Evolutionary conservation across 2,888 invertebrate species (phyloP).

Genomic region (Anthophora plumipes): DNA sequence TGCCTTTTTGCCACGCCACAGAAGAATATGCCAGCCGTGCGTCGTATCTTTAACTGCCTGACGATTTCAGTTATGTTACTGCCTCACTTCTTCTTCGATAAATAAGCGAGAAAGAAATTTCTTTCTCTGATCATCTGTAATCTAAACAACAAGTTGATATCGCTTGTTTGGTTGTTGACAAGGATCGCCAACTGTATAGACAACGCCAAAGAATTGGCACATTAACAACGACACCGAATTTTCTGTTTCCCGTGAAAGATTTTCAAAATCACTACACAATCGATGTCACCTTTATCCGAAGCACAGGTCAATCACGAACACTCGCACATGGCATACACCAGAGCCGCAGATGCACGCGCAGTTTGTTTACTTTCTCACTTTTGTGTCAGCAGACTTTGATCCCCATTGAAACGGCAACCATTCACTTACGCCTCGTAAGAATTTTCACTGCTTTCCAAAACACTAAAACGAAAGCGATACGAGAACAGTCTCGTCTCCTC

Average conservation of each 20-base stretch:
- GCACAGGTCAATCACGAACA: conserved; percentile 5
- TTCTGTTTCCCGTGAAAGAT: background rate
- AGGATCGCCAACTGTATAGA: too few relatives aligned
- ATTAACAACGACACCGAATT: background rate
- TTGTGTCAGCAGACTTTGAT: conserved; percentile 25
- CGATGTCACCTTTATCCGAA: conserved; percentile 6
- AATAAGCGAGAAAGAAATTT: background rate
- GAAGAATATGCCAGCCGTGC: conserved; percentile 25
- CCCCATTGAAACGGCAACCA: background rate
- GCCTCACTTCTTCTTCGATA: background rate
- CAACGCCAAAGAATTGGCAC: too few relatives aligned
- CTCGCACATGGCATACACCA: conserved; percentile 16
- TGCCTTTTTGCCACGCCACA: background rate
- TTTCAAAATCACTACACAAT: background rate
- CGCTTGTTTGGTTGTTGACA: background rate
- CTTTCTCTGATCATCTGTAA: background rate
- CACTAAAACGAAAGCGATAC: background rate
- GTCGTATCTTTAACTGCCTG: conserved; percentile 22
- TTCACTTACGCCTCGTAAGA: background rate
- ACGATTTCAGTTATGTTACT: conserved; percentile 3
- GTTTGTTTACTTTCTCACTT: conserved; percentile 55
- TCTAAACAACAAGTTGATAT: background rate
- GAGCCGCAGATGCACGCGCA: conserved; percentile 17
- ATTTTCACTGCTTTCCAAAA: conserved; percentile 24
- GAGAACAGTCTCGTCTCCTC: background rate